A percentile compares a stretch with the other conserved stretches of the same genome.
Conservation (phyloP, 1,140 invertebrate genomes). For the Magallana angulata region DNA sequence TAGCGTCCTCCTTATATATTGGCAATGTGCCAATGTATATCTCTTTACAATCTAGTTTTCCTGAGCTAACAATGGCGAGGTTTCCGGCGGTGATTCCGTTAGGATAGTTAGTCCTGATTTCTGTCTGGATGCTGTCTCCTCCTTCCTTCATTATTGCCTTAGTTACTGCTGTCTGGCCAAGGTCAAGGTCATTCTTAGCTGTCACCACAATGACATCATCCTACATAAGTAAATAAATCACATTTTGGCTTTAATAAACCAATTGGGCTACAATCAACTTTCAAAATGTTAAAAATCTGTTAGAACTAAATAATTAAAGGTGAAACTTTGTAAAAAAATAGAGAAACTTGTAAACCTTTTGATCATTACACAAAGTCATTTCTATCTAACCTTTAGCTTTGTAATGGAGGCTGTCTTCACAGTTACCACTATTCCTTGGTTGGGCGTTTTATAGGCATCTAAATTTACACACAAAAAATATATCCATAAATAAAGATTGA, state of each 20-base stretch:
- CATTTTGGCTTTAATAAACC: too few species aligned
- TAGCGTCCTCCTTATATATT: neutral
- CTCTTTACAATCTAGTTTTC: slow-evolving; percentile 23
- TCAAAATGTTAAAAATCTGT: neutral
- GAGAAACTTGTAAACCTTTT: too few species aligned
- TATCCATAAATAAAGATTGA: too few species aligned
- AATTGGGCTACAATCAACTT: too few species aligned
- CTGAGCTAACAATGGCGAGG: neutral
- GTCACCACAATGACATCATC: slow-evolving; percentile 42
- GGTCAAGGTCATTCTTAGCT: slow-evolving; percentile 30
- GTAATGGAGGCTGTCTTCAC: slow-evolving; percentile 32
- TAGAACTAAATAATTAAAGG: neutral
- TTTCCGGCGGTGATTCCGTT: slow-evolving; percentile 32
- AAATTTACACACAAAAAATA: neutral
- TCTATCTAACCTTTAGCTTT: slow-evolving; percentile 21
- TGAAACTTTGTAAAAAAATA: too few species aligned
- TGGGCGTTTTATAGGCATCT: neutral
- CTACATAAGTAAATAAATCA: neutral
- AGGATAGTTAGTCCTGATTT: slow-evolving; percentile 33
- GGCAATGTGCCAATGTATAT: slow-evolving; percentile 44
- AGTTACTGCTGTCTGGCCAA: neutral
- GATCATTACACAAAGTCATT: too few species aligned
- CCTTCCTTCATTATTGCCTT: slow-evolving; percentile 29
- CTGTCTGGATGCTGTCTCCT: neutral
- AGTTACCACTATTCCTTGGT: neutral